phyloP scores from a whole-genome alignment of 30 jellyfish, hydroid and myxozoan genomes.

The Clytia hemisphaerica region DNA sequence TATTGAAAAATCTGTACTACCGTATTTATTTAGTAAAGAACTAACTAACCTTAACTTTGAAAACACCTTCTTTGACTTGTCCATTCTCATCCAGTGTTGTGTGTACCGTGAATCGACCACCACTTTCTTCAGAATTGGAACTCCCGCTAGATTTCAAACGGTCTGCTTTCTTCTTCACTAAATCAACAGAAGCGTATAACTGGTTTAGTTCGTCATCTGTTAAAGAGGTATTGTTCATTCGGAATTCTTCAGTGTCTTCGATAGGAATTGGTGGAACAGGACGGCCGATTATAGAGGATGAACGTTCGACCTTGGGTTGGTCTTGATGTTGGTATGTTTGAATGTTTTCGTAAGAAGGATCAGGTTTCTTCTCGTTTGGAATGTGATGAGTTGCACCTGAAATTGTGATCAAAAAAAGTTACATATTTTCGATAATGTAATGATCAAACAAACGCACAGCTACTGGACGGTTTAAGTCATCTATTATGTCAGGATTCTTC shows the following conservation, averaged over 20 bases:
- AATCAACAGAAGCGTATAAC: conserved; percentile 69
- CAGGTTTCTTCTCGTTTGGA: no score
- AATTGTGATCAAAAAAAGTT: no score
- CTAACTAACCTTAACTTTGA: conserved; percentile 9
- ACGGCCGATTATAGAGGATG: no score
- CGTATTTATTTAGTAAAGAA: no score
- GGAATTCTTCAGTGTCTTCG: conserved; percentile 15
- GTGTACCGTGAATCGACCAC: not conserved
- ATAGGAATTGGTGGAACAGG: conserved; percentile 68
- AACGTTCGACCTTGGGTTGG: no score
- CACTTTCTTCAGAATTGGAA: not conserved
- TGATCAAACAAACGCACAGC: no score
- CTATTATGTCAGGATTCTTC: no score
- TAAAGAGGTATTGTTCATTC: conserved; percentile 1
- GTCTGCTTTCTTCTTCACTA: conserved; percentile 2
- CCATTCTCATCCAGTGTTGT: not conserved
- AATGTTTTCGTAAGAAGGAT: conserved; percentile 6
- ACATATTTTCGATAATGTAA: no score
- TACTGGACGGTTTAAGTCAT: no score
- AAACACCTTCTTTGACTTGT: conserved; percentile 12
- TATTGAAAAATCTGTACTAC: no score
- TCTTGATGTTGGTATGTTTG: no score
- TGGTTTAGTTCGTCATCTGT: conserved; percentile 4
- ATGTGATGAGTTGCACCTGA: no score
- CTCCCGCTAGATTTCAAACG: not conserved